Percentiles rank a stretch among this genome's conserved stretches.
Conservation (phyloP, 2,888 invertebrate species). For the Drosophila imparisetae region DNA sequence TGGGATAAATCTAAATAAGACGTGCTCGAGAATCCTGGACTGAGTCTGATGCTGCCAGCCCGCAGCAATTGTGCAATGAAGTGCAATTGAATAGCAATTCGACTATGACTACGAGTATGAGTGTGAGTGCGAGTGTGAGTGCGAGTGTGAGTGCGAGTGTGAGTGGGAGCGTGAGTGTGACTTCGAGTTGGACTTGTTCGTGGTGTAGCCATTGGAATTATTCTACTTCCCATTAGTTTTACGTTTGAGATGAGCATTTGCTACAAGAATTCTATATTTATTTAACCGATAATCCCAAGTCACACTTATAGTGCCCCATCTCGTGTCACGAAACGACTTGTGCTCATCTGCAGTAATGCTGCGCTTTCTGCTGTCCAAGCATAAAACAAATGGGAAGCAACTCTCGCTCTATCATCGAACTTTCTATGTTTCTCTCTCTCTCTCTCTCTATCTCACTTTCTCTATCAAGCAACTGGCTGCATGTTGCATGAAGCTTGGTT, state of each 20-base stretch:
- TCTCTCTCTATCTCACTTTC: not conserved
- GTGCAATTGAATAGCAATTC: slow-evolving; percentile 70
- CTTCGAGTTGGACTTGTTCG: slow-evolving; percentile 1
- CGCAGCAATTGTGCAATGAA: slow-evolving; percentile 71
- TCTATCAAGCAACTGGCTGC: not conserved
- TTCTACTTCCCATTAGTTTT: slow-evolving; percentile 17
- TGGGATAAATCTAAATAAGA: slow-evolving; percentile 79
- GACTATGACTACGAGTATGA: slow-evolving; percentile 23
- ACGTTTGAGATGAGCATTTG: not conserved
- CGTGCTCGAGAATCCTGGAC: slow-evolving; percentile 58
- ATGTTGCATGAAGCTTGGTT: slow-evolving; percentile 1
- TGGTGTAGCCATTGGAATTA: slow-evolving; percentile 7
- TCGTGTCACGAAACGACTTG: slow-evolving; percentile 33
- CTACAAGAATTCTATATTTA: not conserved
- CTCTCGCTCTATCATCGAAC: slow-evolving; percentile 7
- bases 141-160: not conserved
- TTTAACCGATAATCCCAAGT: not conserved
- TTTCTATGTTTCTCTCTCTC: not conserved
- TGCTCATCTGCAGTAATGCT: slow-evolving; percentile 22
- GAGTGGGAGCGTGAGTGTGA: slow-evolving; percentile 1
- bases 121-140: not conserved
- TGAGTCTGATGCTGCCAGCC: slow-evolving; percentile 22
- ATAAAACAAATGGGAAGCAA: slow-evolving; percentile 64
- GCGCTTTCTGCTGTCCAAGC: slow-evolving; percentile 11
- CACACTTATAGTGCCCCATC: not conserved